Base-by-base conservation (phyloP, 2,113 vertebrate genomes). In the Equus przewalskii region DNA sequence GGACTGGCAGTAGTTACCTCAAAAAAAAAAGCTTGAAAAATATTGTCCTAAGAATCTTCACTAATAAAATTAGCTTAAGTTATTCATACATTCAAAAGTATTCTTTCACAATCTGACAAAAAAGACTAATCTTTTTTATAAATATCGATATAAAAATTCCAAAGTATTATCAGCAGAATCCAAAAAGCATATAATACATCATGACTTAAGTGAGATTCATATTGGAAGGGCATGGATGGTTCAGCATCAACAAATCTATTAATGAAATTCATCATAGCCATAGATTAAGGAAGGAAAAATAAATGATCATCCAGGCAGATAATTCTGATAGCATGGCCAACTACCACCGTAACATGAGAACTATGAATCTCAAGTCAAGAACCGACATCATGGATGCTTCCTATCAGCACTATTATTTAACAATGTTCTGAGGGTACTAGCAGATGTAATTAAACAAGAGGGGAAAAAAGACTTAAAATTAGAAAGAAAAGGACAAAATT, bases 61-160 rank as follows among this genome's bases (percentile, higher is more conserved):
- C 21, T 70, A 92, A 85, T 89, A 49, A 91, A 91, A 97, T 80
- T 21, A 92, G 30, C 14, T 90, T 89, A 92, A 94, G 44, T 87
- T 91, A 93, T 75, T 89, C 5, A 91, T 30, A 83, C 16, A 92
- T 49, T 91, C 84, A 65, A 80, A 80, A 96, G 18, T 83, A 82
- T 60, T 94, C 89, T 51, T 94, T 94, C 65, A 92, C 94, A 96
- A 90, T 79, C 28, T 73, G 67, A 73, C 36, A 79, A 36, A 84
- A 81, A 82, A 41, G 83, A 83, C 15, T 62, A 49, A 54, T 73
- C 33, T 88, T 86, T 21, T 81, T 89, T 49, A 41, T 62, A 94
- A 69, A 72, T 30, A 54, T 28, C 78, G 36, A 81, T 58, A 26
- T 8, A 88, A 85, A 88, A 83, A 54, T 81, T 4, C 8, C 60